Evolutionary conservation across 2,113 vertebrate genomes (phyloP).

Genomic region (Geothlypis trichas): DNA sequence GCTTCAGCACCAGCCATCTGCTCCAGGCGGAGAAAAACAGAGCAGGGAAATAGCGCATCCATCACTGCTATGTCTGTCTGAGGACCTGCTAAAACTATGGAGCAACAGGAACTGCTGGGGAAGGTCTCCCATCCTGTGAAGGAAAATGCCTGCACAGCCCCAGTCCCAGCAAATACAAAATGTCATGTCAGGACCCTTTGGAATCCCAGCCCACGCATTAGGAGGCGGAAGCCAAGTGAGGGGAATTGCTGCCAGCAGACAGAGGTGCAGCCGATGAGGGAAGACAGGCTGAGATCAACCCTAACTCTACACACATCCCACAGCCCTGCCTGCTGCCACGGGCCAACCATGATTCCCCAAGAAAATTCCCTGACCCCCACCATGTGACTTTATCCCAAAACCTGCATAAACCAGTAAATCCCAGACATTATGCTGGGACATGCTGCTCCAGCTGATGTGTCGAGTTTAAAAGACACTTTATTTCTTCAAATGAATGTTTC

Average conservation of each 20-base stretch:
- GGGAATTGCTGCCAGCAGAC: neutral
- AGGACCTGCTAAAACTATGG: neutral
- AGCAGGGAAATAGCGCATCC: rapidly evolving
- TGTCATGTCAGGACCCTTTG: neutral
- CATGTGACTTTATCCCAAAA: neutral
- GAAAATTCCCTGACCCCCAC: neutral
- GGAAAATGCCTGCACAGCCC: neutral
- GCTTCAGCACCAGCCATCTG: neutral
- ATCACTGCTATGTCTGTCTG: neutral
- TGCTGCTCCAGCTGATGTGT: neutral
- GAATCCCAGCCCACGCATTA: neutral
- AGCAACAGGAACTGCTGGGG: neutral
- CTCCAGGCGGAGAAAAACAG: rapidly evolving
- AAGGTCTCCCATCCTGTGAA: neutral
- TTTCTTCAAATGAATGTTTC: neutral
- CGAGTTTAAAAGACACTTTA: neutral
- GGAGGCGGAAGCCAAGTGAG: neutral
- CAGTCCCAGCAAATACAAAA: neutral
- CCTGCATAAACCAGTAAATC: neutral
- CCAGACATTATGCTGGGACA: neutral
- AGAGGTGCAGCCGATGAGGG: rapidly evolving
- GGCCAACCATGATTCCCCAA: neutral
- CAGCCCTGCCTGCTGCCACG: rapidly evolving
- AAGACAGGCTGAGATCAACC: neutral
- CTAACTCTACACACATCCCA: rapidly evolving